Evolutionary conservation across 2,888 invertebrate genomes (phyloP).

Genomic region (Plusia festucae): DNA sequence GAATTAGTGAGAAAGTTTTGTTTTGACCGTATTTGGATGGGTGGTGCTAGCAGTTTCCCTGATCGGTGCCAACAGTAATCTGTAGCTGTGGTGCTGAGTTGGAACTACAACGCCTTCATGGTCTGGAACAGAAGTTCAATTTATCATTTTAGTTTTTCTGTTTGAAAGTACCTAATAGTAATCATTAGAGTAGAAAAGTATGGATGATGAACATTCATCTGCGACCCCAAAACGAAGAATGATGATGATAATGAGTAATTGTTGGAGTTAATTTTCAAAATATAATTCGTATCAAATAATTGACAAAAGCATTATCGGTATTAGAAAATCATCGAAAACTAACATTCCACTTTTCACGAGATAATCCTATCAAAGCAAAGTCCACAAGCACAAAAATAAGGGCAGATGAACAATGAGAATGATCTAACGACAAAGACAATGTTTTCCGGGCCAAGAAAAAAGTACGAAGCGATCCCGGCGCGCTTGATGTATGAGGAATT

Average conservation of each 20-base stretch:
- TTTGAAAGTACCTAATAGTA: no score
- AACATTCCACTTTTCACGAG: background rate
- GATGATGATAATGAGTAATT: no score
- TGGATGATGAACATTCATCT: no score
- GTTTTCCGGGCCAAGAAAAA: constrained; percentile 72
- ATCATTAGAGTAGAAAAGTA: no score
- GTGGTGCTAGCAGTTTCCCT: constrained; percentile 29
- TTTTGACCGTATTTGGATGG: constrained; percentile 65
- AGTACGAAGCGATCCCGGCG: constrained; percentile 65
- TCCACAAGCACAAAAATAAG: constrained; percentile 44
- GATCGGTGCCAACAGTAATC: constrained; percentile 13
- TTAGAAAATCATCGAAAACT: no score
- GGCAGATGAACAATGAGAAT: constrained; percentile 63
- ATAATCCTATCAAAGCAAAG: background rate
- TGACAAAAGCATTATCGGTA: no score
- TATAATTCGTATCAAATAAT: no score
- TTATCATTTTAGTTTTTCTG: no score
- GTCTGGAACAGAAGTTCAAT: background rate
- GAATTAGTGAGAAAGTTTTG: constrained; percentile 84
- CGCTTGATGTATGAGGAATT: constrained; percentile 77
- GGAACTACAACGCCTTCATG: background rate
- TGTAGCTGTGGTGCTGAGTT: constrained; percentile 16
- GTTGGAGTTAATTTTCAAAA: no score
- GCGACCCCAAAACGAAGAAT: no score
- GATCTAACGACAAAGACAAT: constrained; percentile 69